Evolutionary conservation across 2,797 vertebrate species (phyloP).

Genomic region (Rhodeus uyekii): DNA sequence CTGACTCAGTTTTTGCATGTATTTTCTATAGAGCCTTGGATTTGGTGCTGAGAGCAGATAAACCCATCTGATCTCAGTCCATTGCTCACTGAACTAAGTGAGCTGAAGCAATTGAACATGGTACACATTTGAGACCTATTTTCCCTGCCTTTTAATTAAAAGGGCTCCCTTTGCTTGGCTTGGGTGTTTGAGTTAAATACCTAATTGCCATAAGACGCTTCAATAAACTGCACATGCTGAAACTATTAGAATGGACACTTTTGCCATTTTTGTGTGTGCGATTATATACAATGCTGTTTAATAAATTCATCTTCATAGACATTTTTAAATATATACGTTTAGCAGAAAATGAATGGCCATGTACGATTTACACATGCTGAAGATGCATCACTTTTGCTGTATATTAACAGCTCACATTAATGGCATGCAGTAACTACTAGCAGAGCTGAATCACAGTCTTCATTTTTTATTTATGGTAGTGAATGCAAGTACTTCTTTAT

Average conservation of each 20-base stretch:
- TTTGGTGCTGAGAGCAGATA: slow-evolving; percentile 43
- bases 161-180: slow-evolving; percentile 50
- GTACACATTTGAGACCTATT: slow-evolving; percentile 53
- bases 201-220: slow-evolving; percentile 52
- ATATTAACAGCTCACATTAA: slow-evolving; percentile 4
- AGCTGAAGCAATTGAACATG: slow-evolving; percentile 52
- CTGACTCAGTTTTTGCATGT: slow-evolving; percentile 43
- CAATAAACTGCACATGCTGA: slow-evolving; percentile 31
- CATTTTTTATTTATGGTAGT: background rate
- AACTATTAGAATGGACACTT: slow-evolving; percentile 20
- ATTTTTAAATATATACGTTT: slow-evolving; percentile 2
- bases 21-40: slow-evolving; percentile 39
- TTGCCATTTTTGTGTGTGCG: slow-evolving; percentile 15
- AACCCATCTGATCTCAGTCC: slow-evolving; percentile 54
- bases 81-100: slow-evolving; percentile 56
- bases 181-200: slow-evolving; percentile 51
- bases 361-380: slow-evolving; percentile 4
- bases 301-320: background rate
- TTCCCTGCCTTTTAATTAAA: slow-evolving; percentile 60
- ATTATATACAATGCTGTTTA: background rate
- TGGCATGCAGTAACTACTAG: slow-evolving; percentile 4
- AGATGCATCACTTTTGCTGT: slow-evolving; percentile 1
- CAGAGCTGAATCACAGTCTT: slow-evolving; percentile 3
- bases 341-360: slow-evolving; percentile 15
- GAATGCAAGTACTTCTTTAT: background rate